Conservation (phyloP, 2,113 vertebrate genomes). For the Forbesichthys agassizii region DNA sequence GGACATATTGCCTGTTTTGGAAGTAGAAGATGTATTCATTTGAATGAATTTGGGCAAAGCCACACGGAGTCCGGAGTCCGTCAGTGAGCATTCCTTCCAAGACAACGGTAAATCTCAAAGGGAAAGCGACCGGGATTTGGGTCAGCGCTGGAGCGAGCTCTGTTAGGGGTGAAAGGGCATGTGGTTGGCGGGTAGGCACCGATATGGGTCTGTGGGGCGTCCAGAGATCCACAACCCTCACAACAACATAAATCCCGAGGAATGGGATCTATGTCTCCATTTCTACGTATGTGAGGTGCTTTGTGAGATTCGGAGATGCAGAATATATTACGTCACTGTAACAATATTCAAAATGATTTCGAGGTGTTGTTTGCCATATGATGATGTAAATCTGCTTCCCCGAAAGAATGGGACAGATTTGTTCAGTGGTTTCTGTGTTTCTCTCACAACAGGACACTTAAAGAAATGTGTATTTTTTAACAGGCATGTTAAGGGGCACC, state of each 20-base stretch:
- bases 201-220: conserved; percentile 55
- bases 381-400: conserved; percentile 68
- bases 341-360: conserved; percentile 61
- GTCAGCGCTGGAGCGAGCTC: conserved; percentile 35
- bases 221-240: conserved; percentile 71
- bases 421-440: conserved; percentile 53
- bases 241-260: conserved; percentile 70
- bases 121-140: conserved; percentile 12
- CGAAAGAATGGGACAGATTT: conserved; percentile 71
- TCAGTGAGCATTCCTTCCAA: conserved; percentile 67
- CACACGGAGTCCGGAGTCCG: conserved; percentile 6
- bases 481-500: conserved; percentile 73
- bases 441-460: conserved; percentile 61
- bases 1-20: conserved; percentile 16
- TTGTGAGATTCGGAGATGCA: conserved; percentile 62
- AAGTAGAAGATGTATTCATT: background rate
- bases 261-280: conserved; percentile 67
- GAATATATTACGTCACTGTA: conserved; percentile 66
- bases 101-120: conserved; percentile 9
- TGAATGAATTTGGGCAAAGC: background rate
- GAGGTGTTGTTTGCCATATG: conserved; percentile 52
- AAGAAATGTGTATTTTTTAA: conserved; percentile 36
- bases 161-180: background rate
- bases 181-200: conserved; percentile 23
- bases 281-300: background rate